Base-by-base conservation (phyloP, 1,140 invertebrate species). In the Drosophila nigromelanica region DNA sequence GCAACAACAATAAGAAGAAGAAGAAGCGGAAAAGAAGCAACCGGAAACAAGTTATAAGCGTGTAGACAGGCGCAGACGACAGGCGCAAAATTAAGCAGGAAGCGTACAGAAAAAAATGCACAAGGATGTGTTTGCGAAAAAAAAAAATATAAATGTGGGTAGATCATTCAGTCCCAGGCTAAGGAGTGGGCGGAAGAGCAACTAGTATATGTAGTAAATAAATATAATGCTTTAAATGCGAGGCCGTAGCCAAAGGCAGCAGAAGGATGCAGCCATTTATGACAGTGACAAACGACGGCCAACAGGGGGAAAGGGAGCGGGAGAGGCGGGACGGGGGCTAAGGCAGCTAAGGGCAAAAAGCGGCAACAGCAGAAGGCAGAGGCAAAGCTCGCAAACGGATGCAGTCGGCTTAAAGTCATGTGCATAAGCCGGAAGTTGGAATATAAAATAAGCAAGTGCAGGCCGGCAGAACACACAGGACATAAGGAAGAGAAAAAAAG, bases 21-120 rank as follows among this genome's bases (percentile, higher is more conserved):
- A n/a, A n/a, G 2, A 6, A 59, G 45, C 33, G 8, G n/a, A 33
- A 33, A 5, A n/a, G 18, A 5, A 39, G 12, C 56, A 68, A 47
- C 66, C 79, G 80, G 82, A 86, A 89, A 86, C 82, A 87, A 86
- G 78, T 86, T 89, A 86, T 87, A 87, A 87, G 82, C 83, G 73
- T 86, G 82, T 82, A 87, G 81, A 87, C 81, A 87, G 82, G 67
- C 40, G 62, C 80, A 85, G 80, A 83, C 80, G 80, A 85, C 80
- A 73, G 73, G 62, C 77, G 50, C 71, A 73, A 89, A 86, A 86
- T 86, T 82, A 86, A 87, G 83, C 82, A 87, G 82, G 83, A 87
- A 89, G 66, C 60, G 59, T 64, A 12, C 37, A 60, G 18, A 64
- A 55, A 52, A 60, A 73, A 68, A 42, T 42, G 12, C 12, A 42